These are phyloP conservation scores for Leuctra nigra DNA, from an alignment of 2,888 invertebrate species.

Conservation along the genomic window DNA sequence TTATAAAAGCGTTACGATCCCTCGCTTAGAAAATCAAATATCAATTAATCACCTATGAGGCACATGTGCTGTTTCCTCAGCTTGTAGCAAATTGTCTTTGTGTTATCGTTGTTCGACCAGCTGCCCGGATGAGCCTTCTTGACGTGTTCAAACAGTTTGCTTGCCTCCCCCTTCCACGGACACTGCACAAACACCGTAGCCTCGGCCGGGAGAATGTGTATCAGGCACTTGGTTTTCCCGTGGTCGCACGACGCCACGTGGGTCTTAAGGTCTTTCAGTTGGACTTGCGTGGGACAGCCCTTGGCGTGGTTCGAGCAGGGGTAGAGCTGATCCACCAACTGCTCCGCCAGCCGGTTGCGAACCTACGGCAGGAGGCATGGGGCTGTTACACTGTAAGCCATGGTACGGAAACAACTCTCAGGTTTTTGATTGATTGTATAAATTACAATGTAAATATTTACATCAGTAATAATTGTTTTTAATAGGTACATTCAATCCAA, in stretches of 20 bases:
- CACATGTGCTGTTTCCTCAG: background rate
- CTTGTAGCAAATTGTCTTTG: background rate
- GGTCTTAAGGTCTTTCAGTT: background rate
- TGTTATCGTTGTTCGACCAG: background rate
- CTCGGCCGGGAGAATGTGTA: background rate
- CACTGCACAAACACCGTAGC: background rate
- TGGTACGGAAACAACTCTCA: too few species aligned
- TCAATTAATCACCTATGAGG: background rate
- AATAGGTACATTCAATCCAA: too few species aligned
- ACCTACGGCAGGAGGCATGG: too few species aligned
- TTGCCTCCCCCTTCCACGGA: background rate
- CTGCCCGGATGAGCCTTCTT: background rate
- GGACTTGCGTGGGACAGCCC: background rate
- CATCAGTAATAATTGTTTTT: too few species aligned
- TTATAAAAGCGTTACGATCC: too few species aligned
- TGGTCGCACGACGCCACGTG: background rate
- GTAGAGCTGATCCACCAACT: background rate
- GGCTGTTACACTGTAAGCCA: too few species aligned
- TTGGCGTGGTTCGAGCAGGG: background rate
- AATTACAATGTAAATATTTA: too few species aligned
- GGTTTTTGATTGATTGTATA: too few species aligned
- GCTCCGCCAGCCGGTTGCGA: too few species aligned
- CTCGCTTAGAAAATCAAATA: too few species aligned
- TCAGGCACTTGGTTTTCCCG: background rate
- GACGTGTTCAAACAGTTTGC: background rate